A percentile compares a stretch with the other conserved stretches of the same genome.
Conservation (phyloP, 2,888 invertebrate genomes). For the Cactoblastis cactorum region DNA sequence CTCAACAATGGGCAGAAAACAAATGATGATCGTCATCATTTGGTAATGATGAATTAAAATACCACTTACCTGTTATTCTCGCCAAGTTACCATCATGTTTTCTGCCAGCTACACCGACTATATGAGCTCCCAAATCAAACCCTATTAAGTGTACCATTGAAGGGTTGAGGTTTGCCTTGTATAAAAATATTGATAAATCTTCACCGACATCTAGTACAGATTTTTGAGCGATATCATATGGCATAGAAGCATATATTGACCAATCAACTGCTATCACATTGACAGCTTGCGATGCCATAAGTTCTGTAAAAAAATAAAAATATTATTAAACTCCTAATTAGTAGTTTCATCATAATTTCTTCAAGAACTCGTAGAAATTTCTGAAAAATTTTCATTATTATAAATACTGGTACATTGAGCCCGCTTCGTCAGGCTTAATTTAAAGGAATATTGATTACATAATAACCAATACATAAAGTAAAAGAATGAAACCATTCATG, state of each 20-base stretch:
- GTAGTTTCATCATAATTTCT: too few species aligned
- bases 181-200: slow-evolving; percentile 31
- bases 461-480: too few species aligned
- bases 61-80: slow-evolving; percentile 60
- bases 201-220: slow-evolving; percentile 37
- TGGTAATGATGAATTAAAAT: background rate
- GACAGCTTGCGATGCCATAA: slow-evolving; percentile 24
- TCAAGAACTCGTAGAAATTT: too few species aligned
- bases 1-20: too few species aligned
- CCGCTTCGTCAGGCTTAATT: too few species aligned
- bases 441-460: too few species aligned
- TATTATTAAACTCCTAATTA: too few species aligned
- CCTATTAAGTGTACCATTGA: slow-evolving; percentile 43
- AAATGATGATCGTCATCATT: too few species aligned
- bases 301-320: slow-evolving; percentile 32
- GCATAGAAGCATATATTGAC: slow-evolving; percentile 36
- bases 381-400: too few species aligned
- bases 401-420: too few species aligned
- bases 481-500: too few species aligned
- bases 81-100: slow-evolving; percentile 30
- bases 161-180: background rate
- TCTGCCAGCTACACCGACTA: slow-evolving; percentile 45
- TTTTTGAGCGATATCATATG: slow-evolving; percentile 35
- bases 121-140: slow-evolving; percentile 53
- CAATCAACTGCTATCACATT: slow-evolving; percentile 54